These are phyloP conservation scores for Danionella cerebrum DNA, from an alignment of 2,113 vertebrate species.

Conservation along the genomic window DNA sequence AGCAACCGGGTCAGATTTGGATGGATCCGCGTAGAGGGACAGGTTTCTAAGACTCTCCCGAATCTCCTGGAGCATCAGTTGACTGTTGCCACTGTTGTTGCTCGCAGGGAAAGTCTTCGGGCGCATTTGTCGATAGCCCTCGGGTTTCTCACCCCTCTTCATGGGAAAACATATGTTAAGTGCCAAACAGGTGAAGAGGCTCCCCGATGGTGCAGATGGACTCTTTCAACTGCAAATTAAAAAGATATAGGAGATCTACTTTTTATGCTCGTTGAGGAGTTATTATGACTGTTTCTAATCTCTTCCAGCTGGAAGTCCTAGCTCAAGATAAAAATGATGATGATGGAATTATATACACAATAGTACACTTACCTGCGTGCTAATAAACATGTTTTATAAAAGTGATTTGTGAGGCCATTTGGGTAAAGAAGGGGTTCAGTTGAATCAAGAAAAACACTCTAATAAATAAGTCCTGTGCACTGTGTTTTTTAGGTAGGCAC, in stretches of 20 bases:
- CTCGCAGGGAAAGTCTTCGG: constrained; percentile 97
- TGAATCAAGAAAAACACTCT: too few species aligned
- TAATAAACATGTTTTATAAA: too few species aligned
- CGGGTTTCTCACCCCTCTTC: constrained; percentile 96
- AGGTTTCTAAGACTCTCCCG: constrained; percentile 90
- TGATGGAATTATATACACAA: too few species aligned
- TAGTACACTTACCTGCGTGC: too few species aligned
- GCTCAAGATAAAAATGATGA: too few species aligned
- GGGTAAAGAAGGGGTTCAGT: too few species aligned
- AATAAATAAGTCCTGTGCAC: too few species aligned
- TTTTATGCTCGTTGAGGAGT: too few species aligned
- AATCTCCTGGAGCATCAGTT: constrained; percentile 97
- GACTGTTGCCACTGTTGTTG: constrained; percentile 88
- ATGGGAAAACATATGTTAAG: constrained; percentile 85
- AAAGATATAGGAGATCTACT: background rate
- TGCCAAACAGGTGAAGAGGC: constrained; percentile 58
- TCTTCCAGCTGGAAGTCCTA: too few species aligned
- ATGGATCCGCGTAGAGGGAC: constrained; percentile 80
- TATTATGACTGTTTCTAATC: too few species aligned
- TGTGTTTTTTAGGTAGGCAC: background rate
- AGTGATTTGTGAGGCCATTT: too few species aligned
- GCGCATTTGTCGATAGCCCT: constrained; percentile 96
- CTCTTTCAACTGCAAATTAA: constrained; percentile 1
- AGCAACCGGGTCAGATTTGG: constrained; percentile 68
- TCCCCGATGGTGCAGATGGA: constrained; percentile 28